Evolutionary conservation across 2,113 vertebrate species (phyloP), one percentile per base, ranked within the genome.

Genomic region (Rattus rattus): DNA sequence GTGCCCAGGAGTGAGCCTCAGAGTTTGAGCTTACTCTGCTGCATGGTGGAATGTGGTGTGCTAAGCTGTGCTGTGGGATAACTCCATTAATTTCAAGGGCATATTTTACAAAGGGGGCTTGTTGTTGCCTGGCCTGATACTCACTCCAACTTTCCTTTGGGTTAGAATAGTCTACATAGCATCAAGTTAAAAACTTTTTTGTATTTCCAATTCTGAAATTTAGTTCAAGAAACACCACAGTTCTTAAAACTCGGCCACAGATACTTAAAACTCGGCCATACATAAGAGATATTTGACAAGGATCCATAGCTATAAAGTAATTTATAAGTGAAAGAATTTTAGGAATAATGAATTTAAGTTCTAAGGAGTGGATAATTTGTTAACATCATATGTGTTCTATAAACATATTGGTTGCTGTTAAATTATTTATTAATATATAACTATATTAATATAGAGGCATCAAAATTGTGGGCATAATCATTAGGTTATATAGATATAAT

Each of bases 21-120:
- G 0, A 39, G 9, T 4, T 39, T 14, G 43, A 28, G 6, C 1
- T 2, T 59, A 12, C 19, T 0, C 5, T 52, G 59, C 1, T 30
- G 0, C 36, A 39, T 14, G n/a, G 36, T 10, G 43, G 1, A 67
- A 2, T 43, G 1, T 2, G 59, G 10, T 2, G 8, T 13, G 6
- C 2, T 43, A 72, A 61, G 47, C 7, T 61, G 4, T 33, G 4
- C 39, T 26, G 1, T 4, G 4, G 24, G 88, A 86, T 2, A 0
- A 49, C 19, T 56, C 5, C 22, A 24, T 52, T 36, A 79, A 54
- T 39, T 86, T 83, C 39, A 72, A 39, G 69, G 28, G 0, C 47
- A 7, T 33, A 7, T n/a, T 28, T 24, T n/a, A 93, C 61, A 13
- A 28, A 1, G 49, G 7, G 26, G 20, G n/a, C 17, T 75, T 90